Percentiles rank a stretch among this genome's conserved stretches.
phyloP scores from a whole-genome alignment of 2,888 invertebrate genomes.

The Nemapogon koenigi region DNA sequence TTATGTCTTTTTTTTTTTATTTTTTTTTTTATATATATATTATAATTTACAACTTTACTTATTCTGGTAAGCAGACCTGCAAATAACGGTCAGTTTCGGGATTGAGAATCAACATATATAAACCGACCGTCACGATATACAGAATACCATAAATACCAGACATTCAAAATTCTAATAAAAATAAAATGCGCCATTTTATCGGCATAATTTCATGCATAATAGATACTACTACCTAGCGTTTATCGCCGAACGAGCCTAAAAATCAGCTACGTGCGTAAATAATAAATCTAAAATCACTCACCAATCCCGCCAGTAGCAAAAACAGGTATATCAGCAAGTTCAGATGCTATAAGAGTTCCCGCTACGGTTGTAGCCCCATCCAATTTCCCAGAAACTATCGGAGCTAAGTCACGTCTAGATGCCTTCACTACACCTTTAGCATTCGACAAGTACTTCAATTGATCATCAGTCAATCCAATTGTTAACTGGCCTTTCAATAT shows the following conservation, averaged over 20 bases:
- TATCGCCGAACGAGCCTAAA: background rate
- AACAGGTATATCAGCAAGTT: constrained; percentile 81
- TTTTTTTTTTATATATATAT: too few species aligned
- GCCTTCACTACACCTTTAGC: constrained; percentile 74
- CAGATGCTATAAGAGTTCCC: constrained; percentile 88
- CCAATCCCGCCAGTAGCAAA: constrained; percentile 92
- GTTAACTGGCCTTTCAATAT: constrained; percentile 83
- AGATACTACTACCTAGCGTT: background rate
- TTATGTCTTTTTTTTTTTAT: too few species aligned
- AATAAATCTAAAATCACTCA: constrained; percentile 23
- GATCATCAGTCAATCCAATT: constrained; percentile 73
- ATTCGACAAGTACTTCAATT: constrained; percentile 71
- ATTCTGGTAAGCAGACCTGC: too few species aligned
- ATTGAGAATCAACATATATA: too few species aligned
- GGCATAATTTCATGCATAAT: too few species aligned
- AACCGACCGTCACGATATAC: too few species aligned
- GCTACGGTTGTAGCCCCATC: constrained; percentile 97
- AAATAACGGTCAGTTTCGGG: too few species aligned
- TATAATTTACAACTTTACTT: too few species aligned
- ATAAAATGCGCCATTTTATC: too few species aligned
- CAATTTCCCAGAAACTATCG: constrained; percentile 69
- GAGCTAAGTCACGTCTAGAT: constrained; percentile 86
- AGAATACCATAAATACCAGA: too few species aligned
- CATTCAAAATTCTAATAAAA: too few species aligned
- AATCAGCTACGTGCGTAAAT: background rate